Conservation (phyloP, 2,797 vertebrate species). For the Chiroxiphia lanceolata region DNA sequence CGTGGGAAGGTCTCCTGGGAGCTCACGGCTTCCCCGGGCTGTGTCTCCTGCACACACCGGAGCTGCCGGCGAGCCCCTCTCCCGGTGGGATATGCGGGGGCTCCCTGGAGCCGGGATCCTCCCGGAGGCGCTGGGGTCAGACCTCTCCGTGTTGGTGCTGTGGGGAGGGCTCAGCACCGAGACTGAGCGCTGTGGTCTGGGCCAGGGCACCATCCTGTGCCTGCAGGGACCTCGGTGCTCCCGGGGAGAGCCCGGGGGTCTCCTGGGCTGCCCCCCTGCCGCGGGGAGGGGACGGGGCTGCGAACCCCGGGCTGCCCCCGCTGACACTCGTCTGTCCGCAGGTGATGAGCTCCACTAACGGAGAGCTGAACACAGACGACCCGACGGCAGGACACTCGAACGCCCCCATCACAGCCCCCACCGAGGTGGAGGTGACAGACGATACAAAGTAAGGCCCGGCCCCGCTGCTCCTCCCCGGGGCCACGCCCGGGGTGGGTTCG, state of each 20-base stretch:
- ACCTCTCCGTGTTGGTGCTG: background rate
- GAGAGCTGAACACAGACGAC: slow-evolving; percentile 95
- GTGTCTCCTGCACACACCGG: fast-evolving
- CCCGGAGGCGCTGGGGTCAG: fast-evolving
- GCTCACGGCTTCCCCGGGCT: background rate
- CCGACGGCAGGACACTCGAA: slow-evolving; percentile 96
- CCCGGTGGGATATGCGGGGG: background rate
- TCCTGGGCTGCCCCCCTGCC: background rate
- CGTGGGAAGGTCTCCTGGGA: background rate
- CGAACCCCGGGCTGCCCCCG: fast-evolving
- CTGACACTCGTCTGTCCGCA: slow-evolving; percentile 23
- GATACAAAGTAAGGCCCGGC: slow-evolving; percentile 89
- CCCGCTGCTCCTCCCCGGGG: fast-evolving
- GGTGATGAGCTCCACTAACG: slow-evolving; percentile 97
- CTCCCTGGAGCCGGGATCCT: background rate
- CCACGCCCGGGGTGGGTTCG: fast-evolving
- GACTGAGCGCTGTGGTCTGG: fast-evolving
- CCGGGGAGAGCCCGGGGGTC: background rate
- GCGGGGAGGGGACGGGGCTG: fast-evolving
- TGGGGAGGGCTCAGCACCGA: background rate
- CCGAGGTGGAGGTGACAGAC: slow-evolving; percentile 94
- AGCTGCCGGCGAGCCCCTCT: background rate
- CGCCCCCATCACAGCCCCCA: slow-evolving; percentile 94
- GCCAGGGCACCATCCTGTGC: background rate
- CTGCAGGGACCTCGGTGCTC: background rate